A percentile compares a stretch with the other conserved stretches of the same genome.
phyloP scores from a whole-genome alignment of 2,113 vertebrate genomes.

The Himantopus leucocephalus region DNA sequence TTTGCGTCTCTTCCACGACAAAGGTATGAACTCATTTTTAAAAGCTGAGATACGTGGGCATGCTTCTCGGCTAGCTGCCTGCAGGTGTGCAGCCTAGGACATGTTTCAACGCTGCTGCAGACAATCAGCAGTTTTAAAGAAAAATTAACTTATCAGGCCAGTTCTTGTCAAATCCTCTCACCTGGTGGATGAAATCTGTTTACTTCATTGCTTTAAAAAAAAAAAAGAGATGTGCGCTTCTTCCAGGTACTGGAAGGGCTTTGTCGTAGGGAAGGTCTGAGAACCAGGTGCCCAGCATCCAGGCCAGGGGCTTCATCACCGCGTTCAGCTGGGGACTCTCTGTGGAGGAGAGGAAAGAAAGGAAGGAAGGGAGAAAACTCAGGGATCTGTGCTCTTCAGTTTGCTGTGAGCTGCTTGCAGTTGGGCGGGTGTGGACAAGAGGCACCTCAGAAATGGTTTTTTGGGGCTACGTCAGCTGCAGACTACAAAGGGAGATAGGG shows the following conservation, averaged over 20 bases:
- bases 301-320: constrained; percentile 75
- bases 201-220: not conserved
- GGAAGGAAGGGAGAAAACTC: not conserved
- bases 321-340: constrained; percentile 69
- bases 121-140: not conserved
- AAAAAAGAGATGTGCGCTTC: constrained; percentile 71
- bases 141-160: not conserved
- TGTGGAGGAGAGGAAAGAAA: constrained; percentile 14
- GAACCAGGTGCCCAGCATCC: constrained; percentile 83
- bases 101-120: not conserved
- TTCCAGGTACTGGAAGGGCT: constrained; percentile 81
- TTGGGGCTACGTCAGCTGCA: not conserved
- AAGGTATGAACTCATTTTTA: not conserved
- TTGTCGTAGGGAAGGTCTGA: constrained; percentile 76
- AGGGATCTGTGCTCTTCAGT: not conserved
- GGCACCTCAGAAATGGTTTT: not conserved
- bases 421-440: not conserved
- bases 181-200: not conserved
- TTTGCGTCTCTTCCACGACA: not conserved
- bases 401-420: not conserved
- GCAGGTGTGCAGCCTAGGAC: not conserved
- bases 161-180: not conserved
- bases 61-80: not conserved
- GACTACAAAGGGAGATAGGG: not conserved
- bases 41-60: not conserved